Evolutionary conservation across 1,140 invertebrate genomes (phyloP).

Genomic region (Centruroides sculpturatus): DNA sequence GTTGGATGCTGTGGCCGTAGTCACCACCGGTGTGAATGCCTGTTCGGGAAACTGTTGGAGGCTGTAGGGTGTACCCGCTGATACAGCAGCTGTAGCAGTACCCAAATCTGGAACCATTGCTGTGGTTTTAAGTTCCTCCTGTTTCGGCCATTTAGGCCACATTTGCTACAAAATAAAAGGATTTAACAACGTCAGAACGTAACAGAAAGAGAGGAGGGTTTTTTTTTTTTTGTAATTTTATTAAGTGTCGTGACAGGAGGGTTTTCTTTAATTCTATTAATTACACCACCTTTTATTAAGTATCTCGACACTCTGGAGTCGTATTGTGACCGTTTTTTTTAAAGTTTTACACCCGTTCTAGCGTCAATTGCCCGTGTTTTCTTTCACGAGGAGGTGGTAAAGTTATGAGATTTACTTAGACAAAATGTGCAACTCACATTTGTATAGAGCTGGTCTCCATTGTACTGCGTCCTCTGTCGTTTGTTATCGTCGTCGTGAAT

Average conservation of each 20-base stretch:
- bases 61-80: slow-evolving; percentile 15
- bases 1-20: slow-evolving; percentile 1
- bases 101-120: slow-evolving; percentile 14
- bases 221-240: too few species aligned
- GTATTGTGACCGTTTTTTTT: too few species aligned
- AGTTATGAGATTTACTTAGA: too few species aligned
- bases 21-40: slow-evolving; percentile 13
- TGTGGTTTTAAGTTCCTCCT: slow-evolving; percentile 14
- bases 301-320: too few species aligned
- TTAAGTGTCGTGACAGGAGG: too few species aligned
- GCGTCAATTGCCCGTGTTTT: too few species aligned
- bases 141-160: slow-evolving; percentile 19
- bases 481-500: slow-evolving; percentile 59
- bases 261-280: too few species aligned
- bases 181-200: neutral
- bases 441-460: slow-evolving; percentile 66
- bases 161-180: slow-evolving; percentile 13
- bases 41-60: slow-evolving; percentile 15
- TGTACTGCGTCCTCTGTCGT: slow-evolving; percentile 68
- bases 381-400: too few species aligned
- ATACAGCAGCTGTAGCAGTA: slow-evolving; percentile 4
- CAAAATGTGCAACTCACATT: slow-evolving; percentile 48
- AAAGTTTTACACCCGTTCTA: too few species aligned
- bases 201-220: too few species aligned
- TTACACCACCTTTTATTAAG: too few species aligned